Evolutionary conservation across 2,113 vertebrate species (phyloP).

Genomic region (Cynopterus brachyotis): DNA sequence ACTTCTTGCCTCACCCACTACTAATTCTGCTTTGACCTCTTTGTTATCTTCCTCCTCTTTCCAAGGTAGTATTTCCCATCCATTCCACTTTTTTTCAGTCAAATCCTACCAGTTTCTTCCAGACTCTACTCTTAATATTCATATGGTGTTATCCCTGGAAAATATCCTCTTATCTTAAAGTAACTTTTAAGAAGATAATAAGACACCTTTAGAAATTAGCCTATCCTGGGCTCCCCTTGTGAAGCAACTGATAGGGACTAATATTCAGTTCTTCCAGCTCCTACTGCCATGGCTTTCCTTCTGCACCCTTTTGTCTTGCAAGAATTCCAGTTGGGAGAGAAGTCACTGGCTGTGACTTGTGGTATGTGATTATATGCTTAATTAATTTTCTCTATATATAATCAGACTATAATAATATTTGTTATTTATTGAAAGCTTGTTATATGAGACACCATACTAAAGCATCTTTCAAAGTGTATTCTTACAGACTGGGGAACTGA

Average conservation of each 20-base stretch:
- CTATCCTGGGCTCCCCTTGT: rapidly evolving
- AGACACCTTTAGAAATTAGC: rapidly evolving
- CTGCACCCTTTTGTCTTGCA: rapidly evolving
- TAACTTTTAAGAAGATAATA: neutral
- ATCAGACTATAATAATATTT: neutral
- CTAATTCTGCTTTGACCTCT: neutral
- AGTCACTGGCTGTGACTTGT: neutral
- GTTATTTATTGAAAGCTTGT: neutral
- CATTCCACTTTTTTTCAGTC: neutral
- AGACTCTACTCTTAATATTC: neutral
- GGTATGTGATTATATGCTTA: neutral
- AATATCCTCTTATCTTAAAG: neutral
- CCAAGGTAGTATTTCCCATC: rapidly evolving
- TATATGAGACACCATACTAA: neutral
- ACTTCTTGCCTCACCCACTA: rapidly evolving
- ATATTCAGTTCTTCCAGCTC: rapidly evolving
- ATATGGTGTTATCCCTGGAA: neutral
- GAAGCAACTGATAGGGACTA: neutral
- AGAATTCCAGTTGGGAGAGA: neutral
- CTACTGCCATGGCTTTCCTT: rapidly evolving
- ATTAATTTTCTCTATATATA: neutral
- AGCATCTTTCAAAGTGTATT: neutral
- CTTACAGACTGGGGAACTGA: neutral
- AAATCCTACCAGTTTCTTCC: neutral
- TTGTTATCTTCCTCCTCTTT: neutral